These are phyloP conservation scores for Arothron firmamentum DNA, from an alignment of 2,113 vertebrate species.

Conservation along the genomic window DNA sequence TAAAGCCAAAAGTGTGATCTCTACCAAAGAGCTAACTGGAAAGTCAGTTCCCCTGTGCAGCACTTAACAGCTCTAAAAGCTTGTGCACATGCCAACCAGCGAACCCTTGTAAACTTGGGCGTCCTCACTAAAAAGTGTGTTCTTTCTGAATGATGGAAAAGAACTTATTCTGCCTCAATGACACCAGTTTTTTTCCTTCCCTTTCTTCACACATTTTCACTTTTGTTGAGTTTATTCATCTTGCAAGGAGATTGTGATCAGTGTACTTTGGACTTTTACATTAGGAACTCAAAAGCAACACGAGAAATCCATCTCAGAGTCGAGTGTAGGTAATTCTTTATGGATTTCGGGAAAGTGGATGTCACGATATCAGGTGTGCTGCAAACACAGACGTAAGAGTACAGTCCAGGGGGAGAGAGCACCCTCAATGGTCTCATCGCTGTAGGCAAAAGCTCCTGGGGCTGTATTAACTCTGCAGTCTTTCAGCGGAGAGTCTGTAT, in stretches of 20 bases:
- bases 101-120: slow-evolving; percentile 38
- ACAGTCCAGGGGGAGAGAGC: neutral
- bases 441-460: neutral
- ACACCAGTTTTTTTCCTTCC: slow-evolving; percentile 7
- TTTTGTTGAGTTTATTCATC: slow-evolving; percentile 3
- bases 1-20: too few species aligned
- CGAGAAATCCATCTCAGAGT: slow-evolving; percentile 4
- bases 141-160: too few species aligned
- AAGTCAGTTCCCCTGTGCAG: too few species aligned
- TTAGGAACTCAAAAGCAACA: neutral
- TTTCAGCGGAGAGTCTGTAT: neutral
- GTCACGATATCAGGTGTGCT: neutral
- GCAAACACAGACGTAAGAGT: neutral
- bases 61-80: neutral
- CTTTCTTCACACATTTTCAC: neutral
- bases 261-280: slow-evolving; percentile 1
- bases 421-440: neutral
- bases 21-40: too few species aligned
- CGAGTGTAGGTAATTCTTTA: too few species aligned
- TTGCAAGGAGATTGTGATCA: slow-evolving; percentile 23
- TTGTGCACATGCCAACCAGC: slow-evolving; percentile 11
- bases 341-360: neutral
- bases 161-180: slow-evolving; percentile 29
- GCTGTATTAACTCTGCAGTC: neutral
- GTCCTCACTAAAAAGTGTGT: slow-evolving; percentile 11